Evolutionary conservation across 2,113 vertebrate species (phyloP), one percentile per base, ranked within the genome.

Genomic region (Limnothrissa miodon): DNA sequence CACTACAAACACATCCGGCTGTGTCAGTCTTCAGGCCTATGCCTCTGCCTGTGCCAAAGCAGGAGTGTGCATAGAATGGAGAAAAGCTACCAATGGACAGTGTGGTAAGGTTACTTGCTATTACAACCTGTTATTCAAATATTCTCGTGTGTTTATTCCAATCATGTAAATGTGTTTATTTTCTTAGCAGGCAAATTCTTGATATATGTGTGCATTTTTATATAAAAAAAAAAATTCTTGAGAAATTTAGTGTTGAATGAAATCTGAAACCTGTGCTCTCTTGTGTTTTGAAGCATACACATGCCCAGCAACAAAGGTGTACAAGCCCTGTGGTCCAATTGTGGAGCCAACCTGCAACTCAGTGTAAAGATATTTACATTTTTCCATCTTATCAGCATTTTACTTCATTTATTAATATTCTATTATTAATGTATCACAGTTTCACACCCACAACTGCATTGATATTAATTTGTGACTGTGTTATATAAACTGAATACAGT

Each of bases 31-130:
- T 84, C 94, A 96, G 91, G 93, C 96, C 0, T 99, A 98, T 0
- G 96, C 96, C 6, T 83, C 94, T 0, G 91, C 95, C 66, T 99
- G 97, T 5, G 87, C 93, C 0, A 39, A 87, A 1, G 87, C 79
- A 39, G 95, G 95, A 15, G 5, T 95, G 29, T 99, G 97, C 62
- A 78, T 97, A 1, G 90, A 96, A 86, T 99, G 97, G 97, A 95
- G 97, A 89, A 83, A 80, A 44, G 48, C 45, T 10, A 96, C 96
- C 42, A 88, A 94, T 5, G 90, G 91, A 4, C 82, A 80, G 1
- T 98, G 97, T 66, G 1, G 97, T 98, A 91, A 96, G 96, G 92
- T 78, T 5, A 39, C 3, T 5, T 2, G 11, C 7, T 13, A n/a
- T 17, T 59, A 4, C 33, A 17, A 17, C 33, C 70, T 39, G 6